These are phyloP conservation scores for Siniperca obscura DNA, from an alignment of 2,797 vertebrate genomes.

Conservation along the genomic window DNA sequence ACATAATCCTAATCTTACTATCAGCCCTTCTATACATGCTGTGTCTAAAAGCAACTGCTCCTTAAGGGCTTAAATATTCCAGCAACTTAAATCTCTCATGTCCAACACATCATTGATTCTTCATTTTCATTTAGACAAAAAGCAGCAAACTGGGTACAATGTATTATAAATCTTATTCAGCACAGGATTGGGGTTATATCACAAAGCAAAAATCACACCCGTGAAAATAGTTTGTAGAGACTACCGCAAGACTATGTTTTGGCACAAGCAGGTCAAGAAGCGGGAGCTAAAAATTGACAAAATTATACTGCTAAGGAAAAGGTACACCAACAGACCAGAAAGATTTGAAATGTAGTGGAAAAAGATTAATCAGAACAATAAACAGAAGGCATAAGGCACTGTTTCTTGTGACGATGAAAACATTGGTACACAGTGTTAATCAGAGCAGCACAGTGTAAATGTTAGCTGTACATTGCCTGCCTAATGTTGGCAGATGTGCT, in stretches of 20 bases:
- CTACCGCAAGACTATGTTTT: background rate
- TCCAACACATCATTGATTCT: slow-evolving; percentile 42
- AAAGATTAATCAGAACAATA: slow-evolving; percentile 8
- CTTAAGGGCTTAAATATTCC: background rate
- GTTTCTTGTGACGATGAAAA: slow-evolving; percentile 8
- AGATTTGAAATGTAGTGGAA: background rate
- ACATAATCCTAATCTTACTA: slow-evolving; percentile 1
- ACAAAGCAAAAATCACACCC: slow-evolving; percentile 18
- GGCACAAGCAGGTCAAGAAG: slow-evolving; percentile 9
- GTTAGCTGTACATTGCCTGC: slow-evolving; percentile 12
- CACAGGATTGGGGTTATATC: background rate
- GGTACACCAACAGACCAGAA: background rate
- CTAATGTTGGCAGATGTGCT: slow-evolving; percentile 26
- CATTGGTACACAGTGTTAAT: background rate
- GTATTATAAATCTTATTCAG: slow-evolving; percentile 20
- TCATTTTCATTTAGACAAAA: slow-evolving; percentile 60
- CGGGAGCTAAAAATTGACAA: background rate
- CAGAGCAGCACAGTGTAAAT: slow-evolving; percentile 23
- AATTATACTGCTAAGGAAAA: background rate
- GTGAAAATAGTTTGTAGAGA: slow-evolving; percentile 1
- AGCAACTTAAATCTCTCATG: background rate
- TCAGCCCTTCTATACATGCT: background rate
- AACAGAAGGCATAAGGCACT: background rate
- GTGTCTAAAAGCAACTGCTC: background rate
- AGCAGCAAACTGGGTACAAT: slow-evolving; percentile 37